Percentiles rank a stretch among this genome's conserved stretches.
These are phyloP conservation scores for Eciton burchellii DNA, from an alignment of 1,140 invertebrate species.

Conservation along the genomic window DNA sequence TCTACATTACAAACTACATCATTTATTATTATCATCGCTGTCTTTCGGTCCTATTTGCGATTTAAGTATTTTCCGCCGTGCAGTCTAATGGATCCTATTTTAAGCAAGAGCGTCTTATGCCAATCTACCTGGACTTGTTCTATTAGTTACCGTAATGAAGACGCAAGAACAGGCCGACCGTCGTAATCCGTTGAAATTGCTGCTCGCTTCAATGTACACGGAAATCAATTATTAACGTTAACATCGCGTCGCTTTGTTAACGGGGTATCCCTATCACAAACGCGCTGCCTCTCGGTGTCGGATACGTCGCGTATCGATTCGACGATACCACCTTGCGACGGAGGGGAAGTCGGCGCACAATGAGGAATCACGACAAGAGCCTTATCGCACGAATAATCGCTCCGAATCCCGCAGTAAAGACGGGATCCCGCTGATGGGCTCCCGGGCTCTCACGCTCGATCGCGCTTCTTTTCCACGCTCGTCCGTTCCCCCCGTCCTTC, in stretches of 20 bases:
- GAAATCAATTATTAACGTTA: slow-evolving; percentile 60
- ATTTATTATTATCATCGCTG: not conserved
- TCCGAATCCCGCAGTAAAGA: slow-evolving; percentile 54
- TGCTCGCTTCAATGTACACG: slow-evolving; percentile 27
- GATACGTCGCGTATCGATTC: slow-evolving; percentile 53
- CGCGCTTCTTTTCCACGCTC: slow-evolving; percentile 64
- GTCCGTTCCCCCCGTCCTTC: slow-evolving; percentile 31
- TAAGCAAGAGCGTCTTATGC: not conserved
- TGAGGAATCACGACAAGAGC: slow-evolving; percentile 68
- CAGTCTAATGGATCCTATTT: not conserved
- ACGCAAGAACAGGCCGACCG: slow-evolving; percentile 16
- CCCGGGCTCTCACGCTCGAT: slow-evolving; percentile 61
- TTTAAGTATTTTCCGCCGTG: not conserved
- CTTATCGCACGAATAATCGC: slow-evolving; percentile 40
- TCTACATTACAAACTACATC: too few species aligned
- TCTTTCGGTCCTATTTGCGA: not conserved
- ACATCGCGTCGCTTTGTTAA: slow-evolving; percentile 43
- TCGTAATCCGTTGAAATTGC: slow-evolving; percentile 43
- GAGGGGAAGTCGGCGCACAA: slow-evolving; percentile 50
- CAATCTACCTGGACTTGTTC: not conserved
- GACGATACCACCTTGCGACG: slow-evolving; percentile 46
- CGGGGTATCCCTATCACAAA: slow-evolving; percentile 39
- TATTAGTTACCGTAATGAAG: slow-evolving; percentile 35
- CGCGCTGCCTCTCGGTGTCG: slow-evolving; percentile 13
- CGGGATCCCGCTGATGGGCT: slow-evolving; percentile 53